Conservation (phyloP, 2,888 invertebrate species). For the Zaprionus lineosus region DNA sequence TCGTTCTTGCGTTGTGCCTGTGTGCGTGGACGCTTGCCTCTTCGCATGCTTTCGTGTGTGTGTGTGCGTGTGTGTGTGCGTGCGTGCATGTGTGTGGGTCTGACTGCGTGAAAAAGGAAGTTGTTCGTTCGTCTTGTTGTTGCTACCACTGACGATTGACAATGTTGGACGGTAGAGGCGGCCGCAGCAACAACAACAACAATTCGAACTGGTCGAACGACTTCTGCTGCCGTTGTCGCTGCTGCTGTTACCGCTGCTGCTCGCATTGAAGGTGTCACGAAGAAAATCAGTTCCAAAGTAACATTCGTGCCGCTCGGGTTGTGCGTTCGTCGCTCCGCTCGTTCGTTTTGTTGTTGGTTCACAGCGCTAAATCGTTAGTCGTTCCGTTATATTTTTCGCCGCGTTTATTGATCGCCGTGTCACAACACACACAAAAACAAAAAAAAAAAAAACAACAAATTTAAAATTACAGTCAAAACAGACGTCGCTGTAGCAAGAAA, state of each 20-base stretch:
- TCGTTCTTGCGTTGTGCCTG: constrained; percentile 22
- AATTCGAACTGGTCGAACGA: constrained; percentile 65
- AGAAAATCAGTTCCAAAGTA: constrained; percentile 81
- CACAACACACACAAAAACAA: constrained; percentile 21
- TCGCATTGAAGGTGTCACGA: constrained; percentile 73
- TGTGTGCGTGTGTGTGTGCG: constrained; percentile 4
- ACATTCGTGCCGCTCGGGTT: constrained; percentile 81
- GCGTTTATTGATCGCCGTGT: constrained; percentile 58
- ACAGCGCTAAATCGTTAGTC: constrained; percentile 40
- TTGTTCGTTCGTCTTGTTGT: constrained; percentile 25
- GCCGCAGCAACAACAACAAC: constrained; percentile 41
- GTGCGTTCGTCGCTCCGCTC: constrained; percentile 74
- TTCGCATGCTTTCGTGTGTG: not conserved
- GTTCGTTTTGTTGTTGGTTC: constrained; percentile 58
- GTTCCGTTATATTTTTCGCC: constrained; percentile 60
- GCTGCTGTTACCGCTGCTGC: constrained; percentile 38
- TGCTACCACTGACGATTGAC: constrained; percentile 18
- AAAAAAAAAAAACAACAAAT: constrained; percentile 10
- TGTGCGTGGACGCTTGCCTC: not conserved
- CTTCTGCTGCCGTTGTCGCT: constrained; percentile 57
- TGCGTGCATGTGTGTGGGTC: constrained; percentile 6
- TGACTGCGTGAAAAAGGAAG: constrained; percentile 33
- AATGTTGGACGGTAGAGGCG: constrained; percentile 16
- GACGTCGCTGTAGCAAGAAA: constrained; percentile 35
- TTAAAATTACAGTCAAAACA: constrained; percentile 26